These are phyloP conservation scores for Cephalopachus bancanus DNA, from an alignment of 2,797 vertebrate genomes.

Conservation along the genomic window DNA sequence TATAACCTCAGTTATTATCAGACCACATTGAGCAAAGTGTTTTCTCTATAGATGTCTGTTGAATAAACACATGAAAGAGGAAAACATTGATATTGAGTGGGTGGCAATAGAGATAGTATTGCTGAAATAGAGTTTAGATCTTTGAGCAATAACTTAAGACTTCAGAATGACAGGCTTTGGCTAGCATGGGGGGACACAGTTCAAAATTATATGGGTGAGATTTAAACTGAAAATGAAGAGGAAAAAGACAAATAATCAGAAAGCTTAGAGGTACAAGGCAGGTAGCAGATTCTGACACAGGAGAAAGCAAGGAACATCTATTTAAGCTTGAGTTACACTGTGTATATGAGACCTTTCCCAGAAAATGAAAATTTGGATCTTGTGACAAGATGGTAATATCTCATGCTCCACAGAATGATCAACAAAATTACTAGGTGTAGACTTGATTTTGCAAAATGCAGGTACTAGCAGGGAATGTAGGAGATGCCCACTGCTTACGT, in stretches of 20 bases:
- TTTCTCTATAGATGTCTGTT: background rate
- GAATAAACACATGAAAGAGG: constrained; percentile 7
- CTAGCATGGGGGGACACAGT: background rate
- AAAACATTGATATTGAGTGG: background rate
- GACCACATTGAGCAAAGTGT: background rate
- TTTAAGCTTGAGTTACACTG: background rate
- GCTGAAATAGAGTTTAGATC: constrained; percentile 7
- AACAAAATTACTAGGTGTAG: background rate
- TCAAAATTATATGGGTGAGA: constrained; percentile 32
- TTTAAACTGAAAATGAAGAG: constrained; percentile 10
- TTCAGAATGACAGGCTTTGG: background rate
- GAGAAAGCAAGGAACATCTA: background rate
- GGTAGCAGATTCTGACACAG: background rate
- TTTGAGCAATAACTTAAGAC: constrained; percentile 14
- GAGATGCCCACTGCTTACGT: constrained; percentile 12
- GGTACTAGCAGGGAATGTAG: background rate
- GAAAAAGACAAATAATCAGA: background rate
- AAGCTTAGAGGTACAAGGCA: background rate
- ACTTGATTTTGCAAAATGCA: constrained; percentile 13
- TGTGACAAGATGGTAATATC: background rate
- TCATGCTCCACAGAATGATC: background rate
- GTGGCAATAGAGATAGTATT: background rate
- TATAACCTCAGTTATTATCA: background rate
- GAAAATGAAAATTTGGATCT: background rate
- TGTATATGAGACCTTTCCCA: background rate